Base-by-base conservation (phyloP, 2,888 invertebrate species). In the Drosophila mimica region DNA sequence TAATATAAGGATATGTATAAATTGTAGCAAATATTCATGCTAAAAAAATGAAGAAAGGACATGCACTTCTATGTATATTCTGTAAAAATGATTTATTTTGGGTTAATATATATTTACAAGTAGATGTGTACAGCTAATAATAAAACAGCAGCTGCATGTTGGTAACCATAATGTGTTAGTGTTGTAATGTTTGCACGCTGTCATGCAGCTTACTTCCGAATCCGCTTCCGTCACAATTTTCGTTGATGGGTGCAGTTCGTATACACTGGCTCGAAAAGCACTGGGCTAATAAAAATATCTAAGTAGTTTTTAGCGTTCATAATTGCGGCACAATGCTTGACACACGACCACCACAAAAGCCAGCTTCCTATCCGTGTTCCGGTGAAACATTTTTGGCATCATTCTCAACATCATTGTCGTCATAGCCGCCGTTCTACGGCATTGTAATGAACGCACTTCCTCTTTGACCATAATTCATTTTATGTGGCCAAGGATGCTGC, bases 301-400 rank as follows among this genome's bases (percentile, higher is more conserved):
- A 89, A 88, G 88, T 87, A 87, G 86, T 80, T 81, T 76, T 82
- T 79, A 79, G 91, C 91, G 90, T 92, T 84, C 77, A 92, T 91
- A 92, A 91, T 91, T 91, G 90, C 77, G 84, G 86, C 91, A 82
- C 88, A 89, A 82, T 88, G 92, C 83, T 88, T 86, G 91, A 87
- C 92, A 92, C 92, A 91, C 92, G 92, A 88, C 92, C 86, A 83
- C 83, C 85, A 90, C 83, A 86, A 88, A 85, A 85, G 83, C 70
- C 74, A 82, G 81, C 67, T 87, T 87, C 87, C 87, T 83, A 59
- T 72, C 51, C 67, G 64, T 59, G 70, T 81, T 83, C 86, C 89
- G 87, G 81, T 59, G 79, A 65, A 61, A 53, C 76, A 66, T 79
- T 69, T 56, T 68, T 70, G 70, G 74, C 71, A 63, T 68, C 75